Percentiles rank a stretch among this genome's conserved stretches.
Conservation (phyloP, 1,140 invertebrate genomes). For the Hypsibius dujardini region DNA sequence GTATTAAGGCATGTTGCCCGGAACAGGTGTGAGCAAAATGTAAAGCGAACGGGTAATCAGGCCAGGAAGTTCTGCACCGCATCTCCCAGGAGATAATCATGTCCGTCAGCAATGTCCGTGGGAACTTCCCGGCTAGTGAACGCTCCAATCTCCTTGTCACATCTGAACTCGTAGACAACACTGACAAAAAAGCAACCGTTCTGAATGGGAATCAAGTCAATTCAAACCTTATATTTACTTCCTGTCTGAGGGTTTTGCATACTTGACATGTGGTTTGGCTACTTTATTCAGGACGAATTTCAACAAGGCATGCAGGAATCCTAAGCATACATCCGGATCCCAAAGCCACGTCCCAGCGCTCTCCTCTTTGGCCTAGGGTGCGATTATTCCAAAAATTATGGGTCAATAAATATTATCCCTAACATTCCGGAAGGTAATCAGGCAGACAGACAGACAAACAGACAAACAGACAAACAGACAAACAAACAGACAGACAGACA, state of each 20-base stretch:
- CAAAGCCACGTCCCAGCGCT: neutral
- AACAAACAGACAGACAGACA: no score
- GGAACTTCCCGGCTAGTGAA: neutral
- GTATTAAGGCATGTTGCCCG: no score
- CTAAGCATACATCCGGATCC: slow-evolving; percentile 4
- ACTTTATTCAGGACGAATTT: neutral
- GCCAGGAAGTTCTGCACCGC: no score
- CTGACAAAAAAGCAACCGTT: neutral
- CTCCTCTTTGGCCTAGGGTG: neutral
- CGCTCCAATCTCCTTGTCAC: neutral
- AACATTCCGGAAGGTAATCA: no score
- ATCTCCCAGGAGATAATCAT: neutral
- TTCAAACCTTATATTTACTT: no score
- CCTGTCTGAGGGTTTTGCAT: neutral
- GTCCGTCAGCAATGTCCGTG: neutral
- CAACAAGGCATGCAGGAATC: neutral
- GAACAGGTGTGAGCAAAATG: no score
- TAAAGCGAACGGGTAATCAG: no score
- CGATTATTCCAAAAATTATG: neutral
- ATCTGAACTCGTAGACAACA: neutral
- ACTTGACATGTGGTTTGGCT: neutral
- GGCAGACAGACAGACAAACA: no score
- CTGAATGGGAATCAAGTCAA: neutral
- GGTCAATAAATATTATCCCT: no score
- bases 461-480: no score